Base-by-base conservation (phyloP, 2,113 vertebrate species). In the Noturus placidus region DNA sequence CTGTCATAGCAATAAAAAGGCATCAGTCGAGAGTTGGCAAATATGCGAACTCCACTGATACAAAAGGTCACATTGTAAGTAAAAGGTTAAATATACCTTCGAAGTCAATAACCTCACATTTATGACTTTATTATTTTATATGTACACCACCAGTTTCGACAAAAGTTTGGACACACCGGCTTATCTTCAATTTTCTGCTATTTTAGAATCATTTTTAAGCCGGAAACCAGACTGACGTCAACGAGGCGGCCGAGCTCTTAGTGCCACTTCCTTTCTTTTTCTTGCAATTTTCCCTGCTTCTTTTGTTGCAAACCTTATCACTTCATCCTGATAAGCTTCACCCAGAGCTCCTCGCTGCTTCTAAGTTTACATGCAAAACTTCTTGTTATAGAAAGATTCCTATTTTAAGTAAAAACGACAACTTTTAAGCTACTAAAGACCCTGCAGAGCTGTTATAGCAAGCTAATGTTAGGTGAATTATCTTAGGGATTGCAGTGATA, bases 1-100 rank as follows among this genome's bases (percentile, higher is more conserved):
- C 89, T 95, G 94, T 95, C 95, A 94, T 88, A 91, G 92, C 93
- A 94, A 95, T 95, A 95, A 94, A 95, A 93, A 94, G 93, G 92
- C 93, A 94, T 93, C 93, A 94, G 94, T 95, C 93, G 92, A 94
- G 91, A 91, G 90, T 88, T 89, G 91, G 91, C 89, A 84, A 94
- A 92, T 92, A 91, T 91, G 92, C 88, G 89, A 84, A 87, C 88
- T 91, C 90, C 87, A 92, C 92, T 93, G 90, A 93, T 85, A 92
- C 91, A 91, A 87, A 86, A 92, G 89, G 80, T 89, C 93, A 95
- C 95, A 91, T 94, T 96, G 95, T 94, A 92, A 94, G 93, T 93
- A 93, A 92, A 92, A 94, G 92, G 90, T 91, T 91, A 92, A 91
- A 87, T 91, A 92, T 87, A 91, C 87, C 91, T 93, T 92, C 92